A percentile compares a stretch with the other conserved stretches of the same genome.
phyloP scores from a whole-genome alignment of 2,888 invertebrate genomes.

The Tenthredo livida region DNA sequence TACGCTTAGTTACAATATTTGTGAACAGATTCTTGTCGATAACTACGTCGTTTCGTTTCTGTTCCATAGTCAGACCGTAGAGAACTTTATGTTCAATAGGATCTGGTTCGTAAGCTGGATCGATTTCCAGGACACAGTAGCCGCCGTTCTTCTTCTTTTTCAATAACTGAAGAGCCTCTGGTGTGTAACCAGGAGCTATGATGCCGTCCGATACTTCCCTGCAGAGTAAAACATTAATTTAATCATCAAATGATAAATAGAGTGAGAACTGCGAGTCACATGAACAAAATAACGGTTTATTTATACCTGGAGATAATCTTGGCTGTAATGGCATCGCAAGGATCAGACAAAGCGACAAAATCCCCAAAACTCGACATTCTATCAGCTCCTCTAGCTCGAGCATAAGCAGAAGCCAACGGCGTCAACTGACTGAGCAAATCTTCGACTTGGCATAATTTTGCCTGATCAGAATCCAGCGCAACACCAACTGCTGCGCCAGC shows the following conservation, averaged over 20 bases:
- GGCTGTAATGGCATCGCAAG: slow-evolving; percentile 94
- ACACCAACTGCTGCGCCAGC: slow-evolving; percentile 97
- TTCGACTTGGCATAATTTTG: slow-evolving; percentile 95
- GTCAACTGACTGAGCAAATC: slow-evolving; percentile 88
- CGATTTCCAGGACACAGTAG: slow-evolving; percentile 96
- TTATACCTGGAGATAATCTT: slow-evolving; percentile 89
- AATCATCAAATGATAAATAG: background rate
- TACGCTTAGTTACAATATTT: slow-evolving; percentile 88
- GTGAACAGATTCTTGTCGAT: slow-evolving; percentile 89
- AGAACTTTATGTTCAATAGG: slow-evolving; percentile 90
- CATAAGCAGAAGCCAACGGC: slow-evolving; percentile 95
- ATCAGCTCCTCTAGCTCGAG: slow-evolving; percentile 97
- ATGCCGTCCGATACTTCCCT: slow-evolving; percentile 98
- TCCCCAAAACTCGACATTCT: slow-evolving; percentile 99
- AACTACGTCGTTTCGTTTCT: slow-evolving; percentile 92
- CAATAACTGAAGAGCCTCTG: slow-evolving; percentile 90
- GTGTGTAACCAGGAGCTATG: slow-evolving; percentile 94
- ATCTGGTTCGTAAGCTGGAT: slow-evolving; percentile 90
- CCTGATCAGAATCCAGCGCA: slow-evolving; percentile 87
- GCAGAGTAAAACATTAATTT: slow-evolving; percentile 20
- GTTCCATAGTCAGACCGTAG: slow-evolving; percentile 92
- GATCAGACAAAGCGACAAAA: slow-evolving; percentile 95
- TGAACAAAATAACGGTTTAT: background rate
- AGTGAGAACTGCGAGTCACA: background rate
- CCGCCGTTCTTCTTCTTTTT: slow-evolving; percentile 96